Conservation (phyloP, 2,888 invertebrate genomes). For the Diarsia dahlii region DNA sequence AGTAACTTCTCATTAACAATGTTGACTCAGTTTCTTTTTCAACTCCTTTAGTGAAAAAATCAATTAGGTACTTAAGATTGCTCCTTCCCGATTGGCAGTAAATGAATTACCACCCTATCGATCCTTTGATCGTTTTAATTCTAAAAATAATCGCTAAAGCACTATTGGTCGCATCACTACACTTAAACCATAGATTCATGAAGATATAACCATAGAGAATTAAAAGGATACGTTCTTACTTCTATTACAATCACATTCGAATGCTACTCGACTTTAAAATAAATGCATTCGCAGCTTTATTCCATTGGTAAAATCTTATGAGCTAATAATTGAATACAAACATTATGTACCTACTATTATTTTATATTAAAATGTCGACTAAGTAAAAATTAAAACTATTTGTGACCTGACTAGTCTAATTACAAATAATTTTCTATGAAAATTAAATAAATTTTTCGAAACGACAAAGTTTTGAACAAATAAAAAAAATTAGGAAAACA, state of each 20-base stretch:
- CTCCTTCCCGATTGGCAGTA: neutral
- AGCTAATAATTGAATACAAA: slow-evolving; percentile 18
- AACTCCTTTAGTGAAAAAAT: neutral
- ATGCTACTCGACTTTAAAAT: slow-evolving; percentile 15
- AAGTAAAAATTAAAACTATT: slow-evolving; percentile 33
- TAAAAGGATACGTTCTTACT: neutral
- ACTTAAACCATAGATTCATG: slow-evolving; percentile 27
- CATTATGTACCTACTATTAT: neutral
- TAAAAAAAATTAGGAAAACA: slow-evolving; percentile 9
- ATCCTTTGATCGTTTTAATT: neutral
- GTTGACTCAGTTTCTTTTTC: neutral
- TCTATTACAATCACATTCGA: neutral
- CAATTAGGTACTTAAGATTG: neutral
- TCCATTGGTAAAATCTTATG: slow-evolving; percentile 11
- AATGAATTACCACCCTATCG: neutral
- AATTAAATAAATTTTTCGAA: neutral
- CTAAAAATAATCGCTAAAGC: neutral
- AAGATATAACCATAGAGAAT: slow-evolving; percentile 8
- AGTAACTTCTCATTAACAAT: neutral
- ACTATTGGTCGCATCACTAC: slow-evolving; percentile 29
- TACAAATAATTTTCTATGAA: neutral
- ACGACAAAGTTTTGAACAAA: neutral
- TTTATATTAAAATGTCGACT: neutral
- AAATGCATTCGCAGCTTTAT: slow-evolving; percentile 40
- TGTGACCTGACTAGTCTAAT: slow-evolving; percentile 55